Percentiles rank a stretch among this genome's conserved stretches.
phyloP scores from a whole-genome alignment of 2,888 invertebrate species.

The Caenorhabditis wallacei region DNA sequence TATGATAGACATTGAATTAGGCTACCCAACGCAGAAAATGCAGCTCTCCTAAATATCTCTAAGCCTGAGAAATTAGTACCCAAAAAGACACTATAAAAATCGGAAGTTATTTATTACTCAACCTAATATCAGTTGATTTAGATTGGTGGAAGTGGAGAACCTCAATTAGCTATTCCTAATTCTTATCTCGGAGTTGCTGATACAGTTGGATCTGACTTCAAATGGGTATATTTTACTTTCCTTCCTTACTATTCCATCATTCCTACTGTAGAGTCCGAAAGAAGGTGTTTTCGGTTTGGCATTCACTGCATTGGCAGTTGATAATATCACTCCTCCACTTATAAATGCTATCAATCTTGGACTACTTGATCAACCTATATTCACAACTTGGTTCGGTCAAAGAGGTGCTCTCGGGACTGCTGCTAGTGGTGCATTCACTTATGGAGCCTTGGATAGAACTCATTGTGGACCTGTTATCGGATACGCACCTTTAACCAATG shows the following conservation, averaged over 20 bases:
- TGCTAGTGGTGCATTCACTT: slow-evolving; percentile 72
- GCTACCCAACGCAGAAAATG: too few species aligned
- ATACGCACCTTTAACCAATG: slow-evolving; percentile 52
- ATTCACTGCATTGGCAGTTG: slow-evolving; percentile 69
- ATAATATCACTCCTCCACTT: slow-evolving; percentile 67
- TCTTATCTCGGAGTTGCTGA: slow-evolving; percentile 77
- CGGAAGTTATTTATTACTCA: too few species aligned
- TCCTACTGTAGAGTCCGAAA: slow-evolving; percentile 68
- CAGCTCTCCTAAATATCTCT: too few species aligned
- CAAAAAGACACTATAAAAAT: too few species aligned
- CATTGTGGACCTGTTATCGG: slow-evolving; percentile 71
- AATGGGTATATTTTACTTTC: slow-evolving; percentile 36
- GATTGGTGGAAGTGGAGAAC: slow-evolving; percentile 67
- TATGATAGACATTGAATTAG: too few species aligned
- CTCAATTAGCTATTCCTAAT: slow-evolving; percentile 74
- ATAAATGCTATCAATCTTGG: slow-evolving; percentile 69
- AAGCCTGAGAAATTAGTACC: too few species aligned
- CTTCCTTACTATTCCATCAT: not conserved
- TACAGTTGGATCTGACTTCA: slow-evolving; percentile 72
- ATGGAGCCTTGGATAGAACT: slow-evolving; percentile 69
- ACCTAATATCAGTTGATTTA: slow-evolving; percentile 3
- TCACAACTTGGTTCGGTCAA: slow-evolving; percentile 71
- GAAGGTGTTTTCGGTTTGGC: slow-evolving; percentile 72
- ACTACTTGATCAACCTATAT: slow-evolving; percentile 71
- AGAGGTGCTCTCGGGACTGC: slow-evolving; percentile 61